Evolutionary conservation across 2,113 vertebrate species (phyloP).

Genomic region (Cynopterus brachyotis): DNA sequence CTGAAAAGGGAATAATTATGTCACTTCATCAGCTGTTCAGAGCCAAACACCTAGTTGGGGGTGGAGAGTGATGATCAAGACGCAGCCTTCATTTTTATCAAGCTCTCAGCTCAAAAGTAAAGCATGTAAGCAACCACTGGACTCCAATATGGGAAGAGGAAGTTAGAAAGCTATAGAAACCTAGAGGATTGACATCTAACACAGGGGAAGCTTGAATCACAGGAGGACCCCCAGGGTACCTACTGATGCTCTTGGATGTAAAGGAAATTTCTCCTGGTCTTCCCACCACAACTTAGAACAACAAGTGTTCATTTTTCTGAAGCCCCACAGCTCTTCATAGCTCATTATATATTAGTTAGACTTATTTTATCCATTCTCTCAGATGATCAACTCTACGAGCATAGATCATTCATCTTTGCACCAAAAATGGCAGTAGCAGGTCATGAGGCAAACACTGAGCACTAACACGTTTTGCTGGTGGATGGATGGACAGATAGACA

Average conservation of each 20-base stretch:
- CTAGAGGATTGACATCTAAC: background rate
- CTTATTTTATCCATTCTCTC: background rate
- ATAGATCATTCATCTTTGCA: background rate
- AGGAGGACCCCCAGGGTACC: background rate
- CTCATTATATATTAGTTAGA: background rate
- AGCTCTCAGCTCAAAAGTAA: background rate
- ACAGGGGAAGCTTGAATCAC: background rate
- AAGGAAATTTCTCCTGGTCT: background rate
- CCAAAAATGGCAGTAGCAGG: background rate
- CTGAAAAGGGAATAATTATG: background rate
- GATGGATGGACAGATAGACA: background rate
- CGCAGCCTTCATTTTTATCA: background rate
- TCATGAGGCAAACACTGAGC: background rate
- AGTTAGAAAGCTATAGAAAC: background rate
- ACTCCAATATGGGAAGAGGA: background rate
- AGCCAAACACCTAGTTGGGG: background rate
- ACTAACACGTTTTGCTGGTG: background rate
- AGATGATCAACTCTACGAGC: background rate
- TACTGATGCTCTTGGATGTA: background rate
- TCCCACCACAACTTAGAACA: background rate
- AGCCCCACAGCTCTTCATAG: background rate
- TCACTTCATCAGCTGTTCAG: background rate
- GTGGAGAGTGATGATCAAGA: background rate
- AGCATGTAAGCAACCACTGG: background rate
- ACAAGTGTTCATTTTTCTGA: background rate